Evolutionary conservation across 2,888 invertebrate species (phyloP), one percentile per base, ranked within the genome.

Genomic region (Phengaris arion): DNA sequence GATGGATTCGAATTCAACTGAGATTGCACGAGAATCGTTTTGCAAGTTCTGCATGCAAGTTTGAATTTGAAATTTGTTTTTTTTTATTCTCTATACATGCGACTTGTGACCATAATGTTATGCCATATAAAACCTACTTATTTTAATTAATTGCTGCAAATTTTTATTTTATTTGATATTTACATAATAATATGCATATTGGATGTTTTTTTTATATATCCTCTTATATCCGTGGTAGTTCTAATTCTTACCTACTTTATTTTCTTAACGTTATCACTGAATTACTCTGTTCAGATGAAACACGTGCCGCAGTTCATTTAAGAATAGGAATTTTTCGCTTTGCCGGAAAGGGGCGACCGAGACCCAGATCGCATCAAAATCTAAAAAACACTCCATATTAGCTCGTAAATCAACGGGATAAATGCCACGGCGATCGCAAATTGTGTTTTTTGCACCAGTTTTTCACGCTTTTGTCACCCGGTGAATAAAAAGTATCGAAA

Each of bases 381-480:
- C 46, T 46, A 51, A 48, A 13, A 45, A 0, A 74, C 81, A 81
- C 81, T 70, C 81, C 59, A 86, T 84, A 83, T 79, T 81, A 74
- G 82, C 81, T 85, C 82, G 80, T 90, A 85, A 77, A 46, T 6
- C 73, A 57, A 72, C 13, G 78, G 15, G 15, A 78, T 85, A 89
- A 82, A 82, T 81, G 77, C 73, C 77, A 82, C 79, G 76, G 68
- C 70, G 74, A 74, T 77, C 78, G 77, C 69, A 79, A 73, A 76
- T 76, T 68, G 76, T 82, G 79, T 83, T 80, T 81, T 77, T 82
- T 80, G 78, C 77, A 77, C 77, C 76, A 78, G 80, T 86, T 88
- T 89, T 89, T 85, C 84, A 82, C 81, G 84, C 87, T 87, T 89
- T 90, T 92, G 92, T 91, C 93, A 91, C 91, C 89, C 87, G 88